phyloP scores from a whole-genome alignment of 1,140 invertebrate genomes.

The Parapsyche elsis region DNA sequence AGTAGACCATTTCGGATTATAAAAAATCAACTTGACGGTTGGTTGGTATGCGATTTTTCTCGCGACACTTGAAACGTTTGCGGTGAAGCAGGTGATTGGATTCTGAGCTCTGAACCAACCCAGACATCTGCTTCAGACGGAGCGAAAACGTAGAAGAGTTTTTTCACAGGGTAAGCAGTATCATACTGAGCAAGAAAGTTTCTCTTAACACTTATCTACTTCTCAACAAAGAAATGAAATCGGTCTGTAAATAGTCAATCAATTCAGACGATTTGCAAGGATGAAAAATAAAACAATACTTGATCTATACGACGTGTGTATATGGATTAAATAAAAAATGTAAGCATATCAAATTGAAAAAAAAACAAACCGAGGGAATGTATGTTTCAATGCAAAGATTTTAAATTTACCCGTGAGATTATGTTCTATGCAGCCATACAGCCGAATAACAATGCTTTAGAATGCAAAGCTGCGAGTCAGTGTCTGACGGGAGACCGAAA shows the following conservation, averaged over 20 bases:
- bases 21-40: neutral
- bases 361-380: too few species aligned
- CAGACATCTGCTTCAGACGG: neutral
- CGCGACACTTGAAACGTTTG: neutral
- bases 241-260: neutral
- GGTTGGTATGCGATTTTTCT: neutral
- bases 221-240: neutral
- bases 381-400: too few species aligned
- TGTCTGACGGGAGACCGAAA: neutral
- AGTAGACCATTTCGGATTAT: neutral
- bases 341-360: too few species aligned
- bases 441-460: neutral
- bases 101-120: neutral
- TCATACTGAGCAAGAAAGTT: neutral
- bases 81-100: neutral
- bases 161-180: neutral
- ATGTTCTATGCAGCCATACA: too few species aligned
- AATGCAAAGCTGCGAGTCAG: neutral
- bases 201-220: neutral
- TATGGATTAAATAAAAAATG: too few species aligned
- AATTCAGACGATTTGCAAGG: neutral
- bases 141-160: neutral
- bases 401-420: too few species aligned
- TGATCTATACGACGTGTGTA: too few species aligned
- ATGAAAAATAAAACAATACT: neutral